phyloP scores from a whole-genome alignment of 1,140 invertebrate species.

The Eueides isabella region DNA sequence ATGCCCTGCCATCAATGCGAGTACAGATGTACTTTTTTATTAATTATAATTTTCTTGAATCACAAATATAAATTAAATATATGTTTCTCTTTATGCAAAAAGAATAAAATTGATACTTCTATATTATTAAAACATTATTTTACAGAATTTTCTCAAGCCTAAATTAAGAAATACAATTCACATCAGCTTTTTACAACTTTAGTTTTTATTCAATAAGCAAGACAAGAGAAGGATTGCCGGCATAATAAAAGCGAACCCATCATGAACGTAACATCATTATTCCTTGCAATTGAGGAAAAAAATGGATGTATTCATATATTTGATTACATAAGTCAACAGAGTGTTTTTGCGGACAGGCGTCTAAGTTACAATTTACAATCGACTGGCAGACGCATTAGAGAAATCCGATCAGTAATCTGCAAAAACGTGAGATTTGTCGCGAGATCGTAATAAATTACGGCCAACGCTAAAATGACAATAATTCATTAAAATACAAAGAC shows the following conservation, averaged over 20 bases:
- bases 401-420: conserved; percentile 30
- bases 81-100: too few relatives aligned
- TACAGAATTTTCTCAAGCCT: neutral
- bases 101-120: too few relatives aligned
- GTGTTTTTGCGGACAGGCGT: conserved; percentile 25
- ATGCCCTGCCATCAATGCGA: too few relatives aligned
- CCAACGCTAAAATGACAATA: conserved; percentile 5
- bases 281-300: conserved; percentile 25
- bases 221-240: neutral
- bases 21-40: too few relatives aligned
- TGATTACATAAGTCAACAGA: conserved; percentile 29
- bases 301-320: conserved; percentile 31
- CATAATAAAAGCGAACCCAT: conserved; percentile 25
- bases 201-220: conserved; percentile 24
- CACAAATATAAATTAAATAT: too few relatives aligned
- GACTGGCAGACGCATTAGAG: conserved; percentile 38
- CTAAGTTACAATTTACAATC: conserved; percentile 34
- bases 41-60: too few relatives aligned
- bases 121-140: too few relatives aligned
- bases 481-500: neutral
- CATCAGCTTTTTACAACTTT: neutral
- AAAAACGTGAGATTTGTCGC: conserved; percentile 45
- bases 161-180: conserved; percentile 8
- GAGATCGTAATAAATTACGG: conserved; percentile 38
- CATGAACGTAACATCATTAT: conserved; percentile 29